A percentile compares a stretch with the other conserved stretches of the same genome.
These are phyloP conservation scores for Cybosia mesomella DNA, from an alignment of 2,888 invertebrate species.

Conservation along the genomic window DNA sequence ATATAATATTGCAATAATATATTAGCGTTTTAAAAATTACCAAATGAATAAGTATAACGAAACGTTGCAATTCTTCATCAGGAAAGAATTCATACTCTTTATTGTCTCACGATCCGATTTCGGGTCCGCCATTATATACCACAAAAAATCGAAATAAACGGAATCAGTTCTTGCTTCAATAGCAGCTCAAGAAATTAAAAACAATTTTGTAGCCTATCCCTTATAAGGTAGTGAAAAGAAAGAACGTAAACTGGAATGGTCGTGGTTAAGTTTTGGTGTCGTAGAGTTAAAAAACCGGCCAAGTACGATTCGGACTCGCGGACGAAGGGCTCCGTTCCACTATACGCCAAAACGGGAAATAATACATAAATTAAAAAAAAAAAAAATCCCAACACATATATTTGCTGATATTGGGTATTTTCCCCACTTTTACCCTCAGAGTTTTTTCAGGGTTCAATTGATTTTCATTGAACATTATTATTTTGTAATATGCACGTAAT, in stretches of 20 bases:
- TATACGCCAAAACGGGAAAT: no score
- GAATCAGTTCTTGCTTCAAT: constrained; percentile 64
- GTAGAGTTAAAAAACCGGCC: constrained; percentile 25
- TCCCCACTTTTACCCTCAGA: no score
- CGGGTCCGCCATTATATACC: constrained; percentile 27
- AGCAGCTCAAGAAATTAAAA: constrained; percentile 78
- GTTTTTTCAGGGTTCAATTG: no score
- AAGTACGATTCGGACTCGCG: no score
- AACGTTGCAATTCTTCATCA: background rate
- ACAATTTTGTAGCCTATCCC: constrained; percentile 71
- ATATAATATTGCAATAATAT: background rate
- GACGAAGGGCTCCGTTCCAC: no score
- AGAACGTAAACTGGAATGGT: constrained; percentile 37
- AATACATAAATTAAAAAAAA: no score
- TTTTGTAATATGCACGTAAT: no score
- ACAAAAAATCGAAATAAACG: constrained; percentile 40
- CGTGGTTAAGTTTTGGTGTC: constrained; percentile 24
- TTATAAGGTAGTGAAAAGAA: constrained; percentile 55
- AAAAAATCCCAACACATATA: no score
- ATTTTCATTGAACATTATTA: no score
- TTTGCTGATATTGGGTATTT: no score
- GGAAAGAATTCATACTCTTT: background rate
- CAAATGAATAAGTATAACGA: background rate
- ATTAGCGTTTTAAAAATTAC: background rate
- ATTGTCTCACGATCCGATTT: constrained; percentile 22